Evolutionary conservation across 92 coral and sea anemone species (phyloP).

Genomic region (Virgularia gustaviana): DNA sequence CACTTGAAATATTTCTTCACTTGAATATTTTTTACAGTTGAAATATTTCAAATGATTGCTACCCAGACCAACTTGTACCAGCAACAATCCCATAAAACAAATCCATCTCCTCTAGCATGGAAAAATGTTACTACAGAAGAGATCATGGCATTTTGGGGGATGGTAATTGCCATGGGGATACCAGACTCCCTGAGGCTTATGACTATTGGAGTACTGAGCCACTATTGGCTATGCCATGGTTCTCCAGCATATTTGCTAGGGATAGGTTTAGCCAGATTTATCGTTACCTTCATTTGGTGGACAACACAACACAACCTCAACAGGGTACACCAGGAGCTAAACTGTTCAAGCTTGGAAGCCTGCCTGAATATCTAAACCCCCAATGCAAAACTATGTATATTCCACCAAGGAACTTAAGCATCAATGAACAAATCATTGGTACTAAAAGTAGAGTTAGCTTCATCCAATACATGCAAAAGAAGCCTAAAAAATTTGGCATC

Average conservation of each 20-base stretch:
- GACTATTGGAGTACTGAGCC: slow-evolving; percentile 43
- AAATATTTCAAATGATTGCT: slow-evolving; percentile 3
- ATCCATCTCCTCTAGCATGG: slow-evolving; percentile 3
- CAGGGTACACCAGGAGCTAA: not conserved
- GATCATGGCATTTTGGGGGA: slow-evolving; percentile 10
- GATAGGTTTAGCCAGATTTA: slow-evolving; percentile 43
- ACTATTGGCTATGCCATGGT: slow-evolving; percentile 42
- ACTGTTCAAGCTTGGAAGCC: slow-evolving; percentile 28
- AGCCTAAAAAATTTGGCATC: no score
- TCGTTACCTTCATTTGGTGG: slow-evolving; percentile 3
- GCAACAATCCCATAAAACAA: not conserved
- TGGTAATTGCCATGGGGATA: slow-evolving; percentile 36
- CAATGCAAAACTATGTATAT: slow-evolving; percentile 41
- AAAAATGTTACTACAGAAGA: slow-evolving; percentile 7
- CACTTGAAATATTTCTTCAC: no score
- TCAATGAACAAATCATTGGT: slow-evolving; percentile 51
- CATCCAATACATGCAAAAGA: slow-evolving; percentile 56
- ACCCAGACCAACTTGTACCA: not conserved
- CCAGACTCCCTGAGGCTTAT: slow-evolving; percentile 28
- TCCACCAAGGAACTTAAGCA: slow-evolving; percentile 50
- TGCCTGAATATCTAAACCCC: slow-evolving; percentile 25
- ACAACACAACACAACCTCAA: slow-evolving; percentile 10
- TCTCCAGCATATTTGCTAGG: slow-evolving; percentile 44
- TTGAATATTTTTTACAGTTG: not conserved
- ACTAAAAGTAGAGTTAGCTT: slow-evolving; percentile 54